Base-by-base conservation (phyloP, 1,140 invertebrate genomes). In the Bombus confusus region DNA sequence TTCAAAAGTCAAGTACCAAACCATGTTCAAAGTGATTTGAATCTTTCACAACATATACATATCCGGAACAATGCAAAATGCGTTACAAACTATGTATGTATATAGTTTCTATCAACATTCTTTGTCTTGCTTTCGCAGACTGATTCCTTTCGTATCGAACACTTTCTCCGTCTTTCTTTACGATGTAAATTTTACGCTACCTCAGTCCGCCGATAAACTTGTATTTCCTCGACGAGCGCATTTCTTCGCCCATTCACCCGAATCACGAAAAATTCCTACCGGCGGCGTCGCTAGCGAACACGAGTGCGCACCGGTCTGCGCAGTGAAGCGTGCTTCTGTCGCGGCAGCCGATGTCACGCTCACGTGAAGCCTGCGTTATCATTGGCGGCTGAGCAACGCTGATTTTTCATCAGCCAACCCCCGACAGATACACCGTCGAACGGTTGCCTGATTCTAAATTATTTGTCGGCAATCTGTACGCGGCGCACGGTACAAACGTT, bases 231-330 rank as follows among this genome's bases (percentile, higher is more conserved):
- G 64, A 81, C 77, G 85, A 82, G 78, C 87, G 89, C 88, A 89
- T 90, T 90, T 86, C 83, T 87, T 93, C 93, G 94, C 83, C 91
- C 94, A 93, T 94, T 95, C 94, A 95, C 94, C 94, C 94, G 94
- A 93, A 95, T 93, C 94, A 92, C 92, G 91, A 95, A 95, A 95
- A 95, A 95, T 94, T 62, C 12, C 47, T 64, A 52, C 66, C 72
- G 85, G 80, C 75, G 83, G 78, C n/a, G 82, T 77, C 37, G 80
- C 80, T 74, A 76, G 76, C 59, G 77, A 85, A 87, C 84, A 69
- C 79, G 79, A 64, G 69, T 83, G 64, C 71, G 79, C 87, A 80
- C 66, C 76, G 75, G 77, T 80, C 81, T 88, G 85, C 76, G 78
- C 85, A 81, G 75, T 85, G 80, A 76, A 83, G 82, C 87, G 86